Conservation (phyloP, 2,888 invertebrate species). For the Harpagoxenus sublaevis region DNA sequence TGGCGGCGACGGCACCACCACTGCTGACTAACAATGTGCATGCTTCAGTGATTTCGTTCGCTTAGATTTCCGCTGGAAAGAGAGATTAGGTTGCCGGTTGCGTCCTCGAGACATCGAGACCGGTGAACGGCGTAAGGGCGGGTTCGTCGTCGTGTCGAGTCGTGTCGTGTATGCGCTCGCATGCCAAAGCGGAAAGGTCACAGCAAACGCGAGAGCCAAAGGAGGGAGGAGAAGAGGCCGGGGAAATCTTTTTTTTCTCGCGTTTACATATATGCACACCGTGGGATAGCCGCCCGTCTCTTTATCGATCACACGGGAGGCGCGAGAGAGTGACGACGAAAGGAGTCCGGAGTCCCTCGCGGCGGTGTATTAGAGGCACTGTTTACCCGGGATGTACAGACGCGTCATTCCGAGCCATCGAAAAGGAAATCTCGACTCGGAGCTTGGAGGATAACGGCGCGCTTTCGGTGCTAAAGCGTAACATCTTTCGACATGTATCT, state of each 20-base stretch:
- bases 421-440: slow-evolving; percentile 18
- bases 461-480: neutral
- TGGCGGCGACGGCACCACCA: slow-evolving; percentile 10
- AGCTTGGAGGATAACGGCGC: neutral
- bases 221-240: neutral
- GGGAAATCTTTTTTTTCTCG: slow-evolving; percentile 40
- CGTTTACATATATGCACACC: neutral
- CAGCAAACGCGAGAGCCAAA: slow-evolving; percentile 28
- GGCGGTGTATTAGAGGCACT: slow-evolving; percentile 15
- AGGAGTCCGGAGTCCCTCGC: neutral
- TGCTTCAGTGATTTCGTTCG: slow-evolving; percentile 78
- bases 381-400: slow-evolving; percentile 23
- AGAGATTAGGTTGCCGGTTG: slow-evolving; percentile 54
- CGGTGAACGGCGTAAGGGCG: slow-evolving; percentile 74
- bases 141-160: slow-evolving; percentile 36
- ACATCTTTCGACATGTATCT: neutral
- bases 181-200: slow-evolving; percentile 62
- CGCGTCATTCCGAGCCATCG: neutral
- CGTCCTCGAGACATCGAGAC: slow-evolving; percentile 4
- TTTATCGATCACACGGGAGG: slow-evolving; percentile 59
- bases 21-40: slow-evolving; percentile 77
- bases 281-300: slow-evolving; percentile 29
- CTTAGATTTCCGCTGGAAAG: slow-evolving; percentile 73
- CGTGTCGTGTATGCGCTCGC: slow-evolving; percentile 22
- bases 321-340: slow-evolving; percentile 28